Conservation (phyloP, 2,797 vertebrate species). For the Sebastolobus altivelis region DNA sequence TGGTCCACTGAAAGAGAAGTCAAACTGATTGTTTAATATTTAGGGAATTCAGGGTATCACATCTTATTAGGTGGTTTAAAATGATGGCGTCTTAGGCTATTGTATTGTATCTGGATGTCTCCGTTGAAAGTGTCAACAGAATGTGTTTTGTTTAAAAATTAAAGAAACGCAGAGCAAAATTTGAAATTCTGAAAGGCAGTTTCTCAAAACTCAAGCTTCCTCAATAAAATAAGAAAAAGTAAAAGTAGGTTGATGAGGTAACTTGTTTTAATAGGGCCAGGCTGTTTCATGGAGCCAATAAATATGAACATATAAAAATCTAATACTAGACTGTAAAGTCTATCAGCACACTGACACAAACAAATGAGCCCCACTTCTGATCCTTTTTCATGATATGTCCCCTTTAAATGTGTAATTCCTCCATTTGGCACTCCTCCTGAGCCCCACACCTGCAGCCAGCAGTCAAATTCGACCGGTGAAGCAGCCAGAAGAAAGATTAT, state of each 20-base stretch:
- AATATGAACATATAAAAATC: not conserved
- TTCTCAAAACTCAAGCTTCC: not conserved
- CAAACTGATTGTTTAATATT: not conserved
- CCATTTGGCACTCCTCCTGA: conserved; percentile 4
- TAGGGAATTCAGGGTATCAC: not conserved
- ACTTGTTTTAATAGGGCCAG: not conserved
- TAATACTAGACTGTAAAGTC: not conserved
- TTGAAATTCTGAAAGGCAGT: not conserved
- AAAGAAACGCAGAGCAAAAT: not conserved
- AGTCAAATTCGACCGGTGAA: conserved; percentile 17
- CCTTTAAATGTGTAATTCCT: conserved; percentile 28
- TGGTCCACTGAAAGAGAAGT: conserved; percentile 91
- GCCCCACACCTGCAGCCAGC: conserved; percentile 26
- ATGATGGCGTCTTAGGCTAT: accelerated
- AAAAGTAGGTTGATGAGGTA: not conserved
- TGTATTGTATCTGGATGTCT: not conserved
- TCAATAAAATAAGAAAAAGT: not conserved
- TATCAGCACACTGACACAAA: not conserved
- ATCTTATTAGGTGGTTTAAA: not conserved
- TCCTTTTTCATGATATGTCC: not conserved
- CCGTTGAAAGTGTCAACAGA: not conserved
- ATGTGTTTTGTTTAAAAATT: not conserved
- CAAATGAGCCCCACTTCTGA: not conserved
- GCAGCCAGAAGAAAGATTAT: conserved; percentile 19
- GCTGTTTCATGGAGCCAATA: conserved; percentile 8